Evolutionary conservation across 2,888 invertebrate genomes (phyloP).

Genomic region (Epicampocera succincta): DNA sequence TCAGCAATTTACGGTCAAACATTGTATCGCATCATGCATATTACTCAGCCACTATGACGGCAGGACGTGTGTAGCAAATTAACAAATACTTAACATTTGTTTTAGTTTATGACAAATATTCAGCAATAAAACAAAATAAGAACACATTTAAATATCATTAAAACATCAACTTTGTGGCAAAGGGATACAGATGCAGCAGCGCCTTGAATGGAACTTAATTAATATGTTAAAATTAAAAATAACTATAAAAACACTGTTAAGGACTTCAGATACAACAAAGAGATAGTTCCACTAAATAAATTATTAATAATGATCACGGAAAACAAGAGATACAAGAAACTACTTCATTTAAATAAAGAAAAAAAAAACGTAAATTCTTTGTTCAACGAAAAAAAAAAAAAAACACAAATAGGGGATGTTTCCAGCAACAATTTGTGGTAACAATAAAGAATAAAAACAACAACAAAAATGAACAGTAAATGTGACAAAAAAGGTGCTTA

Average conservation of each 20-base stretch:
- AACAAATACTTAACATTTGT: constrained; percentile 50
- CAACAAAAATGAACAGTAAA: constrained; percentile 25
- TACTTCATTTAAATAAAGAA: constrained; percentile 49
- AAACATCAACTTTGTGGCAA: neutral
- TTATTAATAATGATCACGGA: constrained; percentile 33
- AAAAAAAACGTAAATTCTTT: constrained; percentile 36
- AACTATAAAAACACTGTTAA: constrained; percentile 58
- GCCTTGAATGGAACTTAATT: constrained; percentile 49
- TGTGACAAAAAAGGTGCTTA: constrained; percentile 69
- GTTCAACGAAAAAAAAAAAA: constrained; percentile 6
- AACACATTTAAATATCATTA: neutral
- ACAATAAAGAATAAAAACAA: neutral
- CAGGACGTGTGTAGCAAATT: constrained; percentile 14
- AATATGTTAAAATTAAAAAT: constrained; percentile 64
- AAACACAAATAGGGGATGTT: constrained; percentile 34
- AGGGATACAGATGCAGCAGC: neutral
- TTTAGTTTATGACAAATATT: constrained; percentile 47
- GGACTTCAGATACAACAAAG: constrained; percentile 49
- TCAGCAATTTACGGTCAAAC: neutral
- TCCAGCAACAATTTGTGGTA: constrained; percentile 34
- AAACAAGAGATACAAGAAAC: constrained; percentile 14
- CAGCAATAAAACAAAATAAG: constrained; percentile 54
- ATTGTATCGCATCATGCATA: neutral
- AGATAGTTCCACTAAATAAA: constrained; percentile 69
- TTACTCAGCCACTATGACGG: constrained; percentile 2